Conservation (phyloP, 2,113 vertebrate species). For the Budorcas taxicolor region DNA sequence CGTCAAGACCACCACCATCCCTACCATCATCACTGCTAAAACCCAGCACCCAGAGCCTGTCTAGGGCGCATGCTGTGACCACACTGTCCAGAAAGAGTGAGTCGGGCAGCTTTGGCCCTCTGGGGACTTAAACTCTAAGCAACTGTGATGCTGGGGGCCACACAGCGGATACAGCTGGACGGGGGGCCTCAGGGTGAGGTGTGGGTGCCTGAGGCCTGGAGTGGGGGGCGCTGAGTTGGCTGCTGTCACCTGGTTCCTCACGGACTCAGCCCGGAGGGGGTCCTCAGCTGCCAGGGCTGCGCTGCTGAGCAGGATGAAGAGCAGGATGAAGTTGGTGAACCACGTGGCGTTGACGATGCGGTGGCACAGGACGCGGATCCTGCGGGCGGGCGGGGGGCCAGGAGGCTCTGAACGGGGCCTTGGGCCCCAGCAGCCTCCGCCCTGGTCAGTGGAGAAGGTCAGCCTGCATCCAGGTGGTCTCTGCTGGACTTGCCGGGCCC, state of each 20-base stretch:
- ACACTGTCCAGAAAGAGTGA: background rate
- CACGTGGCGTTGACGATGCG: constrained; percentile 94
- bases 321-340: constrained; percentile 98
- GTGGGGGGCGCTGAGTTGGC: background rate
- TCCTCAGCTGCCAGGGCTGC: constrained; percentile 97
- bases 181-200: background rate
- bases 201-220: accelerated
- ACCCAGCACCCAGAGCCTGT: background rate
- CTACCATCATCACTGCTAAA: accelerated
- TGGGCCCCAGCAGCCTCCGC: background rate
- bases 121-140: background rate
- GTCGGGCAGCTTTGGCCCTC: accelerated
- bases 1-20: accelerated
- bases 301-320: constrained; percentile 98
- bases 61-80: accelerated
- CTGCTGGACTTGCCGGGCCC: background rate
- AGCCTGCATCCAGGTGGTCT: background rate
- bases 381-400: constrained; percentile 43
- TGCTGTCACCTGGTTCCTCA: constrained; percentile 88
- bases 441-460: accelerated
- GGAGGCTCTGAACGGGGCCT: background rate
- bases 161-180: accelerated
- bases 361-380: constrained; percentile 94
- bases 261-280: constrained; percentile 92
- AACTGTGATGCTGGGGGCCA: background rate